phyloP scores from a whole-genome alignment of 1,140 invertebrate genomes.

The Ceratina japonica region DNA sequence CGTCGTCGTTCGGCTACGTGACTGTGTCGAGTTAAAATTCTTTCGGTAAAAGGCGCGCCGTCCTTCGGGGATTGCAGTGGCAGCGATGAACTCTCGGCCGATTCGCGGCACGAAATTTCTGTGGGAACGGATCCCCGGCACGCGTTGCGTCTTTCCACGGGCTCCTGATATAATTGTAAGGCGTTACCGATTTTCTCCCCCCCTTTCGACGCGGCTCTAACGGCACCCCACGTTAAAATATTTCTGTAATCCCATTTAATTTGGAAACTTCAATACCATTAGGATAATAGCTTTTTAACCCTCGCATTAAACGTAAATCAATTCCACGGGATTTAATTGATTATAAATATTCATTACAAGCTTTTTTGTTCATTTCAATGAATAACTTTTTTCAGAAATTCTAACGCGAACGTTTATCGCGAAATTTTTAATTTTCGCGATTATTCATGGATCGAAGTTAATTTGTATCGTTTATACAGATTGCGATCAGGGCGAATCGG shows the following conservation, averaged over 20 bases:
- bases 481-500: neutral
- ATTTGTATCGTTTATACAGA: neutral
- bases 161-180: neutral
- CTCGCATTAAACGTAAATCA: too few relatives aligned
- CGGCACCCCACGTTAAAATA: neutral
- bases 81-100: conserved; percentile 15
- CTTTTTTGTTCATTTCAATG: too few relatives aligned
- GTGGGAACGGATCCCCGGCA: conserved; percentile 14
- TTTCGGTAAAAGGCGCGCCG: conserved; percentile 36
- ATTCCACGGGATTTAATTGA: too few relatives aligned
- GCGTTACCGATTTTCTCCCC: neutral
- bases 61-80: conserved; percentile 41
- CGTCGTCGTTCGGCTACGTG: conserved; percentile 37
- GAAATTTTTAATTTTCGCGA: neutral
- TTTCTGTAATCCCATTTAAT: neutral
- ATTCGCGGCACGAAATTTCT: conserved; percentile 41
- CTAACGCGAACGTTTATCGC: too few relatives aligned
- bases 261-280: too few relatives aligned
- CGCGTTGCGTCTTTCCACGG: conserved; percentile 16
- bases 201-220: neutral
- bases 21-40: conserved; percentile 54
- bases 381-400: too few relatives aligned
- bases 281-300: too few relatives aligned
- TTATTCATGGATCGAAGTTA: neutral
- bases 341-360: too few relatives aligned